These are phyloP conservation scores for Nomada goodeniana DNA, from an alignment of 2,888 invertebrate genomes.

Conservation along the genomic window DNA sequence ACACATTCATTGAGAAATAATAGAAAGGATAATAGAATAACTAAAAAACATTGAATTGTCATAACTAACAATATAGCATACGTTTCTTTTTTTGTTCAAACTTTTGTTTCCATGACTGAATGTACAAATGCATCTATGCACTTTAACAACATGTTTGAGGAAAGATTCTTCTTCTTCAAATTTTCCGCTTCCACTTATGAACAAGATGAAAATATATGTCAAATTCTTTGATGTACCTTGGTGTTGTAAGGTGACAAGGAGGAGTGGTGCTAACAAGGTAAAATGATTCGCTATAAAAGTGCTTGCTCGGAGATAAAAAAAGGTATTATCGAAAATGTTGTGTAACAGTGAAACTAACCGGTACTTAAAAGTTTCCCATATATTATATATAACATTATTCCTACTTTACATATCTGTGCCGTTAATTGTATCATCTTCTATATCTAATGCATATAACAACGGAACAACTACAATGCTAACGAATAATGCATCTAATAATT, in stretches of 20 bases:
- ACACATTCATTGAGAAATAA: too few species aligned
- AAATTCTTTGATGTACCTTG: conserved; percentile 34
- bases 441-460: conserved; percentile 15
- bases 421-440: conserved; percentile 28
- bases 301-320: conserved; percentile 1
- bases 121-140: not conserved
- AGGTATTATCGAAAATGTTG: conserved; percentile 59
- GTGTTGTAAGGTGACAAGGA: conserved; percentile 26
- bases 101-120: not conserved
- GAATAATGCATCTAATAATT: conserved; percentile 25
- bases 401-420: conserved; percentile 26
- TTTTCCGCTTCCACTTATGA: conserved; percentile 70
- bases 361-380: conserved; percentile 10
- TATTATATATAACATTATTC: conserved; percentile 37
- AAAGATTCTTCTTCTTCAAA: conserved; percentile 44
- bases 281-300: conserved; percentile 60
- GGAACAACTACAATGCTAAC: conserved; percentile 14
- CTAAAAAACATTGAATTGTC: not conserved
- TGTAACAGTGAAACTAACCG: conserved; percentile 29
- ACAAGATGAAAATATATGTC: conserved; percentile 58
- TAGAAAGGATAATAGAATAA: too few species aligned
- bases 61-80: not conserved
- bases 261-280: conserved; percentile 60
- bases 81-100: not conserved
- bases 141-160: conserved; percentile 14